Percentiles rank a stretch among this genome's conserved stretches.
phyloP scores from a whole-genome alignment of 2,797 vertebrate genomes.

The Gymnoscopelus microlampas region DNA sequence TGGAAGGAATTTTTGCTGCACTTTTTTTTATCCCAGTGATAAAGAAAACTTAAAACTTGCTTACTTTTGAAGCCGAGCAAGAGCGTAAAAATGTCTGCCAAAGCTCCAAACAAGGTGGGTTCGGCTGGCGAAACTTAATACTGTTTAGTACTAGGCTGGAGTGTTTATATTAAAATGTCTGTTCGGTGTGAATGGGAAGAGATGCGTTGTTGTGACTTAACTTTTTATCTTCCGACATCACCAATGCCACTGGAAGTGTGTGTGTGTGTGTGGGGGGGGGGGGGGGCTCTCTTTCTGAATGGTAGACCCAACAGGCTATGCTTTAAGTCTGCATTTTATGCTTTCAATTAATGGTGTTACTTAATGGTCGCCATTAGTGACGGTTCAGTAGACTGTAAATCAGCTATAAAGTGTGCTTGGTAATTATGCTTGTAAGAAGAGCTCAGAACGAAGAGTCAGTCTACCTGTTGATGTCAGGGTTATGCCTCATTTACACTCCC shows the following conservation, averaged over 20 bases:
- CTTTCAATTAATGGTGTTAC: too few species aligned
- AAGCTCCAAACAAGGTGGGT: slow-evolving; percentile 89
- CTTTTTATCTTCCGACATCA: too few species aligned
- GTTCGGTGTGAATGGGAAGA: too few species aligned
- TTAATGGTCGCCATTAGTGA: too few species aligned
- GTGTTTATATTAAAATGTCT: slow-evolving; percentile 2
- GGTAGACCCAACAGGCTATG: too few species aligned
- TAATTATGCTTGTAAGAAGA: neutral
- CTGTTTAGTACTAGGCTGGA: neutral
- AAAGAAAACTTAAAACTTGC: slow-evolving; percentile 63
- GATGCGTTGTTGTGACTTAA: too few species aligned
- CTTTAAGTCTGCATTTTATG: too few species aligned
- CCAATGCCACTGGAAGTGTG: too few species aligned
- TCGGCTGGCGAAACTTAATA: slow-evolving; percentile 30
- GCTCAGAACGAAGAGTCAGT: slow-evolving; percentile 2
- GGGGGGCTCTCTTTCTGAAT: too few species aligned
- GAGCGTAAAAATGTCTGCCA: slow-evolving; percentile 90
- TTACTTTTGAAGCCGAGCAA: slow-evolving; percentile 61
- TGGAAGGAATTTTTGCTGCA: slow-evolving; percentile 57
- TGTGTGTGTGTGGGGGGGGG: too few species aligned
- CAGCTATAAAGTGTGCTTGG: neutral
- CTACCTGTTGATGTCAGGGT: slow-evolving; percentile 69
- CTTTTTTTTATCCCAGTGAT: slow-evolving; percentile 49
- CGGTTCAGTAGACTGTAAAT: neutral
- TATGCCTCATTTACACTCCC: too few species aligned